Conservation (phyloP, 2,888 invertebrate genomes). For the Tenthredo distinguenda region DNA sequence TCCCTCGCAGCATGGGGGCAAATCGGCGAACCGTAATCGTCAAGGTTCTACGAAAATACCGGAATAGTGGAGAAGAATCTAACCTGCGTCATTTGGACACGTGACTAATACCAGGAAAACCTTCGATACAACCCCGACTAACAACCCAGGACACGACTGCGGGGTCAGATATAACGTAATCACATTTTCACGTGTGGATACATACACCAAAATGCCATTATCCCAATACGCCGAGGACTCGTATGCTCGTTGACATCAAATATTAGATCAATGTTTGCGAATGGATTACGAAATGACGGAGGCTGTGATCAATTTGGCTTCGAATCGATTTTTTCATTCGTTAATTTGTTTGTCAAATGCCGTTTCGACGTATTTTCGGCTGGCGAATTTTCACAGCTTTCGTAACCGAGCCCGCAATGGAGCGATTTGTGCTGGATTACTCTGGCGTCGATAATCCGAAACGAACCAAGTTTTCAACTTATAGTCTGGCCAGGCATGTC, state of each 20-base stretch:
- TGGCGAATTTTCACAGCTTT: not conserved
- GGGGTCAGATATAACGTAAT: not conserved
- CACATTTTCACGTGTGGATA: not conserved
- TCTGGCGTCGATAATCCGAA: not conserved
- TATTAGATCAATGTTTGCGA: not conserved
- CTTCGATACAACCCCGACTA: not conserved
- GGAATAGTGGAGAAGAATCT: not conserved
- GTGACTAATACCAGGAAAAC: not conserved
- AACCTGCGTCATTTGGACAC: not conserved
- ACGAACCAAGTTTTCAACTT: not conserved
- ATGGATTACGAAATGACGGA: not conserved
- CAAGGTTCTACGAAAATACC: not conserved
- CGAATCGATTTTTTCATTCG: not conserved
- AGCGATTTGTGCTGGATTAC: not conserved
- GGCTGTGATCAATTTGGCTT: not conserved
- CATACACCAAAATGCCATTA: not conserved
- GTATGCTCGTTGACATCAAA: not conserved
- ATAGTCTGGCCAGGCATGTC: not conserved
- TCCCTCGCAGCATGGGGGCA: not conserved
- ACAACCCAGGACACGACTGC: not conserved
- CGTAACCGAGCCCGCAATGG: not conserved
- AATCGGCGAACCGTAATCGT: slow-evolving; percentile 15
- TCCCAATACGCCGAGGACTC: not conserved
- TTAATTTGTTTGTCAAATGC: not conserved
- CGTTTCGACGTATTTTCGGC: not conserved